Base-by-base conservation (phyloP, 92 coral and sea anemone species). In the Heliopora coerulea region DNA sequence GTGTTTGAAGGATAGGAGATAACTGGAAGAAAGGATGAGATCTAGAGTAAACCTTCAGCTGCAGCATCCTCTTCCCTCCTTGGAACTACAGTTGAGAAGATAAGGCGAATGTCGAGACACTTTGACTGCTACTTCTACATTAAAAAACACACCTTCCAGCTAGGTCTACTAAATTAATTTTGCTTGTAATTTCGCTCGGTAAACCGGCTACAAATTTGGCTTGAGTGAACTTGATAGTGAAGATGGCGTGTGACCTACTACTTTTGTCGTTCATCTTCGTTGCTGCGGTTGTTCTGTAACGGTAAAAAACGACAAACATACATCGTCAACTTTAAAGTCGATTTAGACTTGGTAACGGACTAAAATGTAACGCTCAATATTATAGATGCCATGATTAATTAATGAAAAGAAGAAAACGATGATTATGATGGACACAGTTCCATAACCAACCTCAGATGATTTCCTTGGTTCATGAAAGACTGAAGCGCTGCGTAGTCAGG, bases 111-210 rank as follows among this genome's bases (percentile, higher is more conserved):
- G n/a, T n/a, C n/a, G n/a, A n/a, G n/a, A n/a, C n/a, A n/a, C n/a
- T n/a, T n/a, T n/a, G n/a, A n/a, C n/a, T n/a, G n/a, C n/a, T n/a
- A n/a, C n/a, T n/a, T n/a, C n/a, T n/a, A n/a, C n/a, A n/a, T n/a
- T n/a, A n/a, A n/a, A n/a, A 12, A 25, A 31, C 79, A 20, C 62
- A 93, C 98, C 98, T 93, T 77, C 98, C 98, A 33, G 98, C 98
- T n/a, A 93, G 73, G 68, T 93, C 98, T 18, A 93, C 98, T 49
- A 93, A 68, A 62, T 93, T 88, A 24, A 93, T 88, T 80, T 90
- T 93, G 84, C 98, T 93, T 26, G 91, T 93, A 3, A 96, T 90
- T 68, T 93, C 98, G 29, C 97, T 91, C 4, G 98, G 98, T 77
- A 93, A 84, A 64, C 91, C 96, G 23, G 84, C 87, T 28, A 90